Evolutionary conservation across 2,888 invertebrate species (phyloP).

Genomic region (Melinopterus prodromus): DNA sequence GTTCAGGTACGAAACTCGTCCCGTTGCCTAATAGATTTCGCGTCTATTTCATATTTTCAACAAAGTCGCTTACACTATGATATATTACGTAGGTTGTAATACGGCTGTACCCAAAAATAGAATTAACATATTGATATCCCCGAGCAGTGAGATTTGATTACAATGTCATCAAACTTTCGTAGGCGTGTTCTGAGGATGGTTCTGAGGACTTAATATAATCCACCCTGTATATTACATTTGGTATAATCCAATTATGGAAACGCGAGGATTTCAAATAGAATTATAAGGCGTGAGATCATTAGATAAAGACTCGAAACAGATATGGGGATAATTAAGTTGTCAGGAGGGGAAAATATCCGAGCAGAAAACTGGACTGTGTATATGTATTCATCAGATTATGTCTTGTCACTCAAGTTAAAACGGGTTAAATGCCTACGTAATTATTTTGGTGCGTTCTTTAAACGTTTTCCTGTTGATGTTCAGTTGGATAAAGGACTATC

Average conservation of each 20-base stretch:
- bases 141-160: neutral
- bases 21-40: neutral
- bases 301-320: constrained; percentile 14
- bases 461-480: too few relatives aligned
- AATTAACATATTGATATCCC: neutral
- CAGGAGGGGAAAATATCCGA: neutral
- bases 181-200: neutral
- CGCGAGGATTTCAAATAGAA: constrained; percentile 22
- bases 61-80: neutral
- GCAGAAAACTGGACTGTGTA: neutral
- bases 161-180: neutral
- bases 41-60: neutral
- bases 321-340: neutral
- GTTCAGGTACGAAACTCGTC: neutral
- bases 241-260: constrained; percentile 13
- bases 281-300: constrained; percentile 21
- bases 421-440: neutral
- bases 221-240: neutral
- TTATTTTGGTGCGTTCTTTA: too few relatives aligned
- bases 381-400: neutral
- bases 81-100: neutral
- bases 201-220: neutral
- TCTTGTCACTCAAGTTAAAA: constrained; percentile 4
- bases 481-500: too few relatives aligned
- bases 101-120: neutral